Percentiles rank a stretch among this genome's conserved stretches.
Conservation (phyloP, 2,113 vertebrate genomes). For the Engystomops pustulosus region DNA sequence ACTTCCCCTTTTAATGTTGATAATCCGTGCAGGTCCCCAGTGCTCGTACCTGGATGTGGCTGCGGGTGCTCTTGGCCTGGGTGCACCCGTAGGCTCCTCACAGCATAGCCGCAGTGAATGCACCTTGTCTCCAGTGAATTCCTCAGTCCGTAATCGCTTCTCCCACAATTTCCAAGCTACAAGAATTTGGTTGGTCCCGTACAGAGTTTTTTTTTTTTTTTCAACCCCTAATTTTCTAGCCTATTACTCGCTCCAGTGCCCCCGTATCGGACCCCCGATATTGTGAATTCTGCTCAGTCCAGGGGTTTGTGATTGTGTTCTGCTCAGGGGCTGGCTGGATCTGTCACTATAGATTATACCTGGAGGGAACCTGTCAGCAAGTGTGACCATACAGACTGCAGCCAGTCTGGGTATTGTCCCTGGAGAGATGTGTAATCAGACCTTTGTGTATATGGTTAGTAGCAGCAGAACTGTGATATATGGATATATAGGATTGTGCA, state of each 20-base stretch:
- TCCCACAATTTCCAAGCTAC: slow-evolving; percentile 16
- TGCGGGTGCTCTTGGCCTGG: background rate
- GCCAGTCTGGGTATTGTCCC: too few relatives aligned
- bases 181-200: slow-evolving; percentile 35
- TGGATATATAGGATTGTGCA: too few relatives aligned
- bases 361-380: too few relatives aligned
- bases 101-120: background rate
- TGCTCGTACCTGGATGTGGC: too few relatives aligned
- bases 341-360: background rate
- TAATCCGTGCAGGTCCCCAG: too few relatives aligned
- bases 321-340: slow-evolving; percentile 44
- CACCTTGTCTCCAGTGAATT: background rate
- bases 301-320: slow-evolving; percentile 54
- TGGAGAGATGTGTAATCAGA: too few relatives aligned
- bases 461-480: too few relatives aligned
- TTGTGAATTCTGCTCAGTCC: background rate
- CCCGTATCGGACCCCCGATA: background rate
- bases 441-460: too few relatives aligned
- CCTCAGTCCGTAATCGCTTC: background rate
- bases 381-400: too few relatives aligned
- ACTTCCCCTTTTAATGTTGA: too few relatives aligned
- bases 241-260: background rate
- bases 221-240: background rate
- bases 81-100: background rate
- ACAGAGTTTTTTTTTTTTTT: background rate